phyloP scores from a whole-genome alignment of 2,888 invertebrate species.

The Eulithis prunata region DNA sequence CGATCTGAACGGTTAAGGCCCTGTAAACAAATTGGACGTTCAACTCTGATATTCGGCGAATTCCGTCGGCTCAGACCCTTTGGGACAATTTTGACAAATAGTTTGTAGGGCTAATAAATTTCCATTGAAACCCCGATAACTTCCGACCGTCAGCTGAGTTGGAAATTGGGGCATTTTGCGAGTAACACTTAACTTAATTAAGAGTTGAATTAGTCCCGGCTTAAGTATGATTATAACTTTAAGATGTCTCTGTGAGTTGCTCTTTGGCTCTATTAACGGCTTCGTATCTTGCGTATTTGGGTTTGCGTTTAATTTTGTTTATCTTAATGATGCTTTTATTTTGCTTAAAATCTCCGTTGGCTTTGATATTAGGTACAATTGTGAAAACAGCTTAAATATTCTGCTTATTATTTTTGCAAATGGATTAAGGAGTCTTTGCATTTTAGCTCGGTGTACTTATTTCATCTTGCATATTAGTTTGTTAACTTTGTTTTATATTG shows the following conservation, averaged over 20 bases:
- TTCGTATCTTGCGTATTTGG: slow-evolving; percentile 50
- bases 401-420: slow-evolving; percentile 19
- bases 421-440: slow-evolving; percentile 15
- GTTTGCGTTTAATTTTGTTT: slow-evolving; percentile 48
- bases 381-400: slow-evolving; percentile 15
- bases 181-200: slow-evolving; percentile 78
- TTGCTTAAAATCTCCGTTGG: slow-evolving; percentile 28
- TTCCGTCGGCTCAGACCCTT: slow-evolving; percentile 64
- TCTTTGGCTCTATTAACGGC: slow-evolving; percentile 47
- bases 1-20: slow-evolving; percentile 46
- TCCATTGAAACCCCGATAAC: slow-evolving; percentile 78
- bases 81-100: slow-evolving; percentile 81
- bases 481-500: slow-evolving; percentile 28
- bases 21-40: slow-evolving; percentile 71
- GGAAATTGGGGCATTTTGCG: slow-evolving; percentile 73
- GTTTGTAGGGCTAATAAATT: slow-evolving; percentile 79
- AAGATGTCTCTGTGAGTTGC: slow-evolving; percentile 62
- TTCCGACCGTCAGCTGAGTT: slow-evolving; percentile 69
- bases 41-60: slow-evolving; percentile 70
- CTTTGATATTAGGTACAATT: slow-evolving; percentile 36
- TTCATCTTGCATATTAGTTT: slow-evolving; percentile 21
- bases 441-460: slow-evolving; percentile 19
- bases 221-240: slow-evolving; percentile 76
- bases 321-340: slow-evolving; percentile 45
- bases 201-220: slow-evolving; percentile 76